Percentiles rank a stretch among this genome's conserved stretches.
Conservation (phyloP, 2,888 invertebrate species). For the Pyrgus malvae region DNA sequence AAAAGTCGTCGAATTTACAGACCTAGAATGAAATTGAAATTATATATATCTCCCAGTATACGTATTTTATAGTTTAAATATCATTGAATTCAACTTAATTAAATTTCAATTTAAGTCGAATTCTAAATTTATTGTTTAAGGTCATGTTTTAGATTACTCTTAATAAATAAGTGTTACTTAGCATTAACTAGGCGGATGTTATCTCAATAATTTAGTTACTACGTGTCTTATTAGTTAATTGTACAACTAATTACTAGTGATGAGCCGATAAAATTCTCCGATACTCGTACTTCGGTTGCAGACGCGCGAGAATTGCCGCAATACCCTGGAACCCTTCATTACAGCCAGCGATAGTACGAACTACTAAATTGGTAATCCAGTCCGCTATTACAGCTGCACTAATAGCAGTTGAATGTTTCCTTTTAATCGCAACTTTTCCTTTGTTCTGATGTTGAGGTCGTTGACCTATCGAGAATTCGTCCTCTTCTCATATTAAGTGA, state of each 20-base stretch:
- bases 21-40: no score
- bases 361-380: conserved; percentile 48
- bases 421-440: conserved; percentile 27
- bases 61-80: no score
- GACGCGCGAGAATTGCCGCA: conserved; percentile 25
- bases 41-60: no score
- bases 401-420: conserved; percentile 26
- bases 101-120: no score
- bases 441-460: conserved; percentile 19
- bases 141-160: no score
- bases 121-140: no score
- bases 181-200: no score
- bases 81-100: no score
- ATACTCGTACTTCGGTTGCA: conserved; percentile 19
- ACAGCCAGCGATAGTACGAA: conserved; percentile 55
- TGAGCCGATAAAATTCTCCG: conserved; percentile 23
- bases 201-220: background rate
- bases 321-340: conserved; percentile 42
- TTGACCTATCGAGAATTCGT: background rate
- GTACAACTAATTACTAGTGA: conserved; percentile 5
- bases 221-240: conserved; percentile 7
- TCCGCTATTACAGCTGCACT: conserved; percentile 40
- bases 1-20: no score
- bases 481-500: no score
- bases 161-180: no score